Base-by-base conservation (phyloP, 2,113 vertebrate genomes). In the Bucco capensis region DNA sequence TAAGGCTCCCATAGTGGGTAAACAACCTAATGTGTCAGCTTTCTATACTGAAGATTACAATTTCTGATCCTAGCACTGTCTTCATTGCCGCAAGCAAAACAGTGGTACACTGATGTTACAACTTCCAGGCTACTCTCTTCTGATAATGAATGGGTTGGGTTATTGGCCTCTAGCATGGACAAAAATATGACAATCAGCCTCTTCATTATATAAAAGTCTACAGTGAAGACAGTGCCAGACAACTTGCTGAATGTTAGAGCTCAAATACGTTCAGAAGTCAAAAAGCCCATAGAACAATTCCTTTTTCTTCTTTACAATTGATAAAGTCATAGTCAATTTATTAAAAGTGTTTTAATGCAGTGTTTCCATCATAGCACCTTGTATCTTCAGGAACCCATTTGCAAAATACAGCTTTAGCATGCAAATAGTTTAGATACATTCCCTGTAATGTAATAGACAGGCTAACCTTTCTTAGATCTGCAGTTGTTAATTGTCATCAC, bases 381-480 rank as follows among this genome's bases (percentile, higher is more conserved):
- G 53, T 79, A 82, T 94, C 94, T 96, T 89, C 93, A 74, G 93
- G 93, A 97, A 91, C 94, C 91, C 46, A 79, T 88, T 96, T 90
- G 65, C 83, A 58, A 64, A 94, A 91, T 72, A 79, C 54, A 75
- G 95, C 51, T 89, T 94, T 83, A 95, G 93, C 92, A 79, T 77
- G 91, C 91, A 93, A 93, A 94, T 90, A 66, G 92, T 95, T 96
- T 64, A 91, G 83, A 54, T 82, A 77, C 85, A 62, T 89, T 96
- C 90, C 67, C 86, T 90, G 92, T 77, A 88, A 90, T 86, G 88
- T 89, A 96, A 93, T 75, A 86, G 46, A 95, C 92, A 90, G 53
- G 84, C 94, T 95, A 97, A 97, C 96, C 96, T 96, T 95, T 89
- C 96, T 90, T 95, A 93, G 71, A 83, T 72, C 89, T 92, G 93